Conservation (phyloP, 2,113 vertebrate species). For the Excalfactoria chinensis region DNA sequence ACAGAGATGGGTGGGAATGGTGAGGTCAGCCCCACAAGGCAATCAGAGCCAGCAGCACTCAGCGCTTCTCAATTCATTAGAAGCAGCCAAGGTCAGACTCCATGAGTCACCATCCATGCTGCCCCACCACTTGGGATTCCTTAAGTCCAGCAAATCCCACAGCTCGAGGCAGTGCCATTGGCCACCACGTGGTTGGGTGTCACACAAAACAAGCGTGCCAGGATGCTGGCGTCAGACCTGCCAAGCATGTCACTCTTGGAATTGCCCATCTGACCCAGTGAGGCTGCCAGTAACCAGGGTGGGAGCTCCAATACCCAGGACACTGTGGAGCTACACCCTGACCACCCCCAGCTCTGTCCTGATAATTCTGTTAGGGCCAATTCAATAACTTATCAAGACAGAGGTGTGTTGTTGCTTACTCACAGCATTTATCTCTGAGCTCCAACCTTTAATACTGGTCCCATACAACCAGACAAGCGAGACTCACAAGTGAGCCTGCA, state of each 20-base stretch:
- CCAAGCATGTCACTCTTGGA: background rate
- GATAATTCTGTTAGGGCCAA: background rate
- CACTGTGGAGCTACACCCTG: background rate
- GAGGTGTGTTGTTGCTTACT: background rate
- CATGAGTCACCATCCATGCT: background rate
- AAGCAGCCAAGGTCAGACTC: background rate
- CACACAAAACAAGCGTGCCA: background rate
- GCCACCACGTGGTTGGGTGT: background rate
- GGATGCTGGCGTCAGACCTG: background rate
- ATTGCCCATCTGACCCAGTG: background rate
- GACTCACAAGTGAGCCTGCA: background rate
- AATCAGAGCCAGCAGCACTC: background rate
- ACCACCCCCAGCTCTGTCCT: background rate
- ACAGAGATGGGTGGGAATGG: background rate
- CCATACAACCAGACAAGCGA: background rate
- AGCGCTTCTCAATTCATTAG: background rate
- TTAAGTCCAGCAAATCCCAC: background rate
- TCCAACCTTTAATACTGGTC: background rate
- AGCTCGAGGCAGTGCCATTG: background rate
- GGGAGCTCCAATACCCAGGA: background rate
- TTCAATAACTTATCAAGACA: background rate
- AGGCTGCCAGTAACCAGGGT: background rate
- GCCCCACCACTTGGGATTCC: background rate
- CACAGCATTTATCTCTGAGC: background rate
- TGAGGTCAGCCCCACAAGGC: fast-evolving